Evolutionary conservation across 2,797 vertebrate genomes (phyloP).

Genomic region (Percopsis omiscomaycus): DNA sequence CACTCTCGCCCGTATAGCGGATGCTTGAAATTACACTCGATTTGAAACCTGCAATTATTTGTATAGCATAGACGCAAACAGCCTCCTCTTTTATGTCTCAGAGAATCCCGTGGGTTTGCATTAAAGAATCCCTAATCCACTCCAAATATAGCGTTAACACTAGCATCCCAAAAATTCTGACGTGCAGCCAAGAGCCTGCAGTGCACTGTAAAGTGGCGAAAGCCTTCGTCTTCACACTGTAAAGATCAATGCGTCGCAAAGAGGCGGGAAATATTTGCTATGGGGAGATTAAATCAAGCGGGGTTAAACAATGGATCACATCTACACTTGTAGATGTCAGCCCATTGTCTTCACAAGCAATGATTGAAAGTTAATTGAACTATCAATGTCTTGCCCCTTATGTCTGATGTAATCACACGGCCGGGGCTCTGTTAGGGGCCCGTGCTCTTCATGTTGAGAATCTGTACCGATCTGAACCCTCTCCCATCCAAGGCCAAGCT

Average conservation of each 20-base stretch:
- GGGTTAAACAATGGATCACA: slow-evolving; percentile 33
- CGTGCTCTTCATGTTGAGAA: slow-evolving; percentile 48
- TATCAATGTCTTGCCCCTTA: slow-evolving; percentile 59
- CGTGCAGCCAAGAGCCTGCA: slow-evolving; percentile 70
- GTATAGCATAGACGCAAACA: slow-evolving; percentile 81
- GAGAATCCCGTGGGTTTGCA: slow-evolving; percentile 82
- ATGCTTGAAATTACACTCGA: slow-evolving; percentile 80
- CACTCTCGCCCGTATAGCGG: slow-evolving; percentile 74
- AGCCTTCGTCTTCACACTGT: slow-evolving; percentile 50
- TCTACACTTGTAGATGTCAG: slow-evolving; percentile 31
- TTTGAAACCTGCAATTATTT: slow-evolving; percentile 86
- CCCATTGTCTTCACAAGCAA: slow-evolving; percentile 42
- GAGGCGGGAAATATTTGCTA: slow-evolving; percentile 28
- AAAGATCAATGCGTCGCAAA: slow-evolving; percentile 50
- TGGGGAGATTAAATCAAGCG: slow-evolving; percentile 40
- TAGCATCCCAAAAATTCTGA: slow-evolving; percentile 69
- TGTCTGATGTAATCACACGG: slow-evolving; percentile 62
- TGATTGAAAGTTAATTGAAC: slow-evolving; percentile 68
- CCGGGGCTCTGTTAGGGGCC: slow-evolving; percentile 48
- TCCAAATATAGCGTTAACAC: slow-evolving; percentile 83
- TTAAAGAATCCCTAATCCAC: slow-evolving; percentile 83
- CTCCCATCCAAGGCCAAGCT: slow-evolving; percentile 60
- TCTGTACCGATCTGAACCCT: slow-evolving; percentile 49
- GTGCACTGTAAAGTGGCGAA: slow-evolving; percentile 57
- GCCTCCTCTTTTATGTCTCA: slow-evolving; percentile 79